Evolutionary conservation across 2,888 invertebrate genomes (phyloP), one percentile per base, ranked within the genome.

Genomic region (Caenorhabditis sp.): DNA sequence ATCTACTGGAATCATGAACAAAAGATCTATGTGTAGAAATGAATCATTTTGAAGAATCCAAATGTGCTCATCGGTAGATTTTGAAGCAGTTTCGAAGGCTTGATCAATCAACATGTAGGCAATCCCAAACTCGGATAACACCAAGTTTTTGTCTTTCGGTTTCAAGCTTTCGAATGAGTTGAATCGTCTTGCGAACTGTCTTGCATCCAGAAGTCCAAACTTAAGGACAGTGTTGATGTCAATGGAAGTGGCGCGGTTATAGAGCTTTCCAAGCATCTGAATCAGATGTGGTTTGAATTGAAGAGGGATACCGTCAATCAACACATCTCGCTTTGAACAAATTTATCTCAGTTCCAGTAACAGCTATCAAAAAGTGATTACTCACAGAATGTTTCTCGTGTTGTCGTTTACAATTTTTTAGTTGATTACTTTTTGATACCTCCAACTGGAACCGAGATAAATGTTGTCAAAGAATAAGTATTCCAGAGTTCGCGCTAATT

Each of bases 171-270:
- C 28, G 8, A 31, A 56, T 2, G 31, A 28, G 1, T 31, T 14
- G n/a, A 56, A 56, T n/a, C 31, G 56, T 12, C 31, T 56, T 2
- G 51, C 51, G 24, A 24, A 63, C 2, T 63, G 44, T 1, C 26
- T 63, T 63, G 63, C 63, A 63, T 63, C 26, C 8, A n/a, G 63
- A n/a, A 63, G 26, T 1, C 63, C 26, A 10, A 63, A 4, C 14
- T 63, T 63, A 8, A 63, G 22, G 2, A n/a, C n/a, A 14, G 24
- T 22, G 1, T 63, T 19, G 3, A 63, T 63, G 26, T 63, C 63
- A n/a, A n/a, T 22, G 1, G 26, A 12, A 1, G 16, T 26, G 1
- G 63, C 63, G 0, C 44, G 44, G 6, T n/a, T 26, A 19, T 44
- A 63, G 6, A 44, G 4, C n/a, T 44, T 44, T 1, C 26, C 12